Percentiles rank a stretch among this genome's conserved stretches.
These are phyloP conservation scores for Drosophila auraria DNA, from an alignment of 1,140 invertebrate genomes.

Conservation along the genomic window DNA sequence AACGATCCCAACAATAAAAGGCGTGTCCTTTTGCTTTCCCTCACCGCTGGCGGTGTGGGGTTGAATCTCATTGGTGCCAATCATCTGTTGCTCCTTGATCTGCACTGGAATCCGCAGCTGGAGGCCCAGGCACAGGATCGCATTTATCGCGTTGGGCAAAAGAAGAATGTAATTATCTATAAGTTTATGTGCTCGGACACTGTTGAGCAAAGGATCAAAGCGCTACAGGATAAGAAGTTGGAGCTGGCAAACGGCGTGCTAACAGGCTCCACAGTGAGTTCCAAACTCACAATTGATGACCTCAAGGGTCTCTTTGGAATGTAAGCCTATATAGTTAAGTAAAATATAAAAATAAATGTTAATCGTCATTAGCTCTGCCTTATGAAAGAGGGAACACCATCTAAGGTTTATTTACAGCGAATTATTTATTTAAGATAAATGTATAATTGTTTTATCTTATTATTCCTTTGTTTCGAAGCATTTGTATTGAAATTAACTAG, in stretches of 20 bases:
- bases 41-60: slow-evolving; percentile 96
- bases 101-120: slow-evolving; percentile 98
- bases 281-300: slow-evolving; percentile 91
- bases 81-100: slow-evolving; percentile 94
- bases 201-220: slow-evolving; percentile 93
- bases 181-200: slow-evolving; percentile 94
- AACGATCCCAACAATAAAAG: slow-evolving; percentile 88
- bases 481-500: slow-evolving; percentile 51
- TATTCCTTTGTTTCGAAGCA: slow-evolving; percentile 39
- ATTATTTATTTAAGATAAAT: slow-evolving; percentile 57
- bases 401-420: slow-evolving; percentile 46
- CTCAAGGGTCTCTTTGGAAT: slow-evolving; percentile 92
- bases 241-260: slow-evolving; percentile 92
- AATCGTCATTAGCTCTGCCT: background rate
- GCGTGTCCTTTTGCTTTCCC: slow-evolving; percentile 91
- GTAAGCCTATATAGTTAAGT: slow-evolving; percentile 44
- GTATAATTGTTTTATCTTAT: slow-evolving; percentile 44
- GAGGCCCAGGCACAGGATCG: slow-evolving; percentile 96
- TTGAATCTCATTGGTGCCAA: slow-evolving; percentile 96
- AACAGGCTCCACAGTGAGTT: slow-evolving; percentile 87
- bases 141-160: slow-evolving; percentile 95
- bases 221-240: slow-evolving; percentile 92
- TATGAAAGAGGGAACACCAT: background rate
- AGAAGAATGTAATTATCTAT: slow-evolving; percentile 92
- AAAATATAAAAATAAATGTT: background rate